Conservation (phyloP, 2,888 invertebrate genomes). For the Pocota personata region DNA sequence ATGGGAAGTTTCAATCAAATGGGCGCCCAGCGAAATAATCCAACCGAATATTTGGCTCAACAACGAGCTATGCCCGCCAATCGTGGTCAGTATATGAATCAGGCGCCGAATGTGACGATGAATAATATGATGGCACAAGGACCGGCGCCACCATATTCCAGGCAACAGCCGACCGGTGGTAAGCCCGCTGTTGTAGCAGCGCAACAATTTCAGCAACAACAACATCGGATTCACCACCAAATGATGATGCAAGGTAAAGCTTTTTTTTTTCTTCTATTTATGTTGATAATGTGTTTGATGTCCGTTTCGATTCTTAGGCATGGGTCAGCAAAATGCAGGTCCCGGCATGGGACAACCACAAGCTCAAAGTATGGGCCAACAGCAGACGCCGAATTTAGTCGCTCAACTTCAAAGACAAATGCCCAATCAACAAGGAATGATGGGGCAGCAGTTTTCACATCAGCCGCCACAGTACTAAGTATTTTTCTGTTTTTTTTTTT, state of each 20-base stretch:
- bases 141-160: slow-evolving; percentile 91
- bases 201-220: slow-evolving; percentile 82
- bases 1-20: slow-evolving; percentile 82
- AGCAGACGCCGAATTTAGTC: slow-evolving; percentile 86
- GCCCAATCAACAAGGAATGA: slow-evolving; percentile 80
- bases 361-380: slow-evolving; percentile 83
- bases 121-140: slow-evolving; percentile 85
- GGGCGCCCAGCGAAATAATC: slow-evolving; percentile 80
- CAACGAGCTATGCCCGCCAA: slow-evolving; percentile 80
- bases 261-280: slow-evolving; percentile 78
- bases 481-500: neutral
- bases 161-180: slow-evolving; percentile 82
- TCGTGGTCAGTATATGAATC: slow-evolving; percentile 82
- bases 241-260: slow-evolving; percentile 85
- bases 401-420: slow-evolving; percentile 87
- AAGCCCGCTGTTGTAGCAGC: slow-evolving; percentile 80
- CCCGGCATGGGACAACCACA: slow-evolving; percentile 79
- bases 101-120: slow-evolving; percentile 94
- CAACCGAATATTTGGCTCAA: slow-evolving; percentile 80
- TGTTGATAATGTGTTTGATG: neutral
- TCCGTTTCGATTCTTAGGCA: slow-evolving; percentile 75
- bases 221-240: slow-evolving; percentile 89
- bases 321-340: slow-evolving; percentile 78
- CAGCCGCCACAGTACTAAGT: slow-evolving; percentile 82
- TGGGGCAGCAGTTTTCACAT: slow-evolving; percentile 82